Base-by-base conservation (phyloP, 2,797 vertebrate genomes). In the Eutrigla gurnardus region DNA sequence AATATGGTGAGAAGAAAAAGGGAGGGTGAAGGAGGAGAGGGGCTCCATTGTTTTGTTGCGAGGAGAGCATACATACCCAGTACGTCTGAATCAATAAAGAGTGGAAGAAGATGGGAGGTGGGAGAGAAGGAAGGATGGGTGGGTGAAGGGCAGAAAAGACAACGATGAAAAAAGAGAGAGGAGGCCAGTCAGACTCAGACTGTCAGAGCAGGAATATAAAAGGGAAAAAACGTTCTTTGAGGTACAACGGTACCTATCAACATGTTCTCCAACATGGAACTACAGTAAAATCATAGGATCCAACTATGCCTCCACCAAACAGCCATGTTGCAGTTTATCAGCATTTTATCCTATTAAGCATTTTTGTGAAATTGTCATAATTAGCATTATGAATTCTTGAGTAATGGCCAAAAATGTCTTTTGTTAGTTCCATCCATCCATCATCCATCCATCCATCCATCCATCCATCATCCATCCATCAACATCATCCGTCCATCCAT, bases 21-120 rank as follows among this genome's bases (percentile, higher is more conserved):
- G 58, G 59, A 75, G 75, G 68, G 53, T 55, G 53, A 57, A 60
- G 80, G 59, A 55, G 72, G 70, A 75, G 59, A 86, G 80, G 66
- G 52, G 74, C 73, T 76, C 71, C 73, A 71, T 76, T 87, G 83
- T 89, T 83, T 72, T 17, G 67, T 72, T 81, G 81, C 57, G 45
- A 85, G 80, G 77, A 89, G 82, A 88, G 62, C 92, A 95, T 97
- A 97, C 96, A 77, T 97, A 97, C 96, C 96, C 96, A 97, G 94
- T 93, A 96, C 94, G 94, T 96, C 96, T 97, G 96, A 93, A 91
- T 90, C 93, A 90, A 92, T 89, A 91, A 86, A 93, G 75, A 81
- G 93, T 90, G 90, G 89, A 87, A 86, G 91, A 73, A 68, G 73
- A 78, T 71, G 70, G 75, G 53, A 74, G 83, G 88, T 82, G 74